Percentiles rank a stretch among this genome's conserved stretches.
phyloP scores from a whole-genome alignment of 2,797 vertebrate species.

The Anabas testudineus region DNA sequence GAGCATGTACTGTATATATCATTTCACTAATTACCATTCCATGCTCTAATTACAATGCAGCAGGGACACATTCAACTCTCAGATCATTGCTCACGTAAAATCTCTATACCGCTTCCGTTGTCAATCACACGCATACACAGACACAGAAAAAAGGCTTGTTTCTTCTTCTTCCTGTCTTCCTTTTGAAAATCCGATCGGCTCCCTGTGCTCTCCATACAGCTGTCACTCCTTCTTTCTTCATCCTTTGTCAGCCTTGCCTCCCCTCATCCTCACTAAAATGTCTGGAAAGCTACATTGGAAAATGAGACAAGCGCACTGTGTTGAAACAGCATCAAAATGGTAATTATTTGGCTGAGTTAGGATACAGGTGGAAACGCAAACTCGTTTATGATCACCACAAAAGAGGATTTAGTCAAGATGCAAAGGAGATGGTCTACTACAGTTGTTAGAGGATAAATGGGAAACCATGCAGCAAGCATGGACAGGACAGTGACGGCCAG shows the following conservation, averaged over 20 bases:
- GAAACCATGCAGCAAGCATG: not conserved
- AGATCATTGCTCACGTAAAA: slow-evolving; percentile 61
- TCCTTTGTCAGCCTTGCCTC: slow-evolving; percentile 46
- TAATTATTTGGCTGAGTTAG: slow-evolving; percentile 37
- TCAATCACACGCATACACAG: slow-evolving; percentile 58
- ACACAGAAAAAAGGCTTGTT: slow-evolving; percentile 25
- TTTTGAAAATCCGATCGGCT: slow-evolving; percentile 58
- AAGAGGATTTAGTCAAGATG: slow-evolving; percentile 51
- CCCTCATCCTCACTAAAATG: slow-evolving; percentile 42
- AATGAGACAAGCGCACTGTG: slow-evolving; percentile 20
- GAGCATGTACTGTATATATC: slow-evolving; percentile 71
- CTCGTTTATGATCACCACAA: slow-evolving; percentile 31
- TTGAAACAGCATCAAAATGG: slow-evolving; percentile 18
- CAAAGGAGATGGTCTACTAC: slow-evolving; percentile 34
- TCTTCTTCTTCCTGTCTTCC: slow-evolving; percentile 33
- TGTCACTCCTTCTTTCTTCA: slow-evolving; percentile 57
- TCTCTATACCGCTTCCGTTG: slow-evolving; percentile 46
- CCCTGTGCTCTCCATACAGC: slow-evolving; percentile 44
- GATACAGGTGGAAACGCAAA: slow-evolving; percentile 17
- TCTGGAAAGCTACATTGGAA: slow-evolving; percentile 57
- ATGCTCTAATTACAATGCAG: slow-evolving; percentile 74
- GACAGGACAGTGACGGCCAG: not conserved
- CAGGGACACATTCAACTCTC: slow-evolving; percentile 64
- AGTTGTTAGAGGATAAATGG: slow-evolving; percentile 22
- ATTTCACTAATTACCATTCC: slow-evolving; percentile 76